Evolutionary conservation across 1,140 invertebrate species (phyloP), one percentile per base, ranked within the genome.

Genomic region (Papilio machaon): DNA sequence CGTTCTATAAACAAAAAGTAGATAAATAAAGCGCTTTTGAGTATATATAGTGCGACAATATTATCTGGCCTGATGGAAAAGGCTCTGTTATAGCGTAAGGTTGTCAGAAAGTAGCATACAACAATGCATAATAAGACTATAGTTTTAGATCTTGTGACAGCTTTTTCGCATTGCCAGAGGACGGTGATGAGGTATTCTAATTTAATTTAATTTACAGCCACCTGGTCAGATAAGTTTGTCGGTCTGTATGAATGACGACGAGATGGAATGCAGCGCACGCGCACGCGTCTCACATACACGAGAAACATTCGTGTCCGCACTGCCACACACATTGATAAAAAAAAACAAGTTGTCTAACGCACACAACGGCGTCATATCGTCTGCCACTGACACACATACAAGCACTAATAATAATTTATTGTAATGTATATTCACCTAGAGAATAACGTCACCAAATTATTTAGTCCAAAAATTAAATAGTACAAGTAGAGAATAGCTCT

Each of bases 191-290:
- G 6, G 17, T 19, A 58, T 58, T 9, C 0, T 19, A 9, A 43
- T 43, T 43, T 6, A 58, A 1, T 58, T 58, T n/a, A 17, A 58
- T 58, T 58, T n/a, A 58, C n/a, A 8, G 8, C 13, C 17, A 58
- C 54, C 54, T 17, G 54, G 54, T 58, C 54, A 58, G 54, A 58
- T 19, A 19, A 58, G 54, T 58, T 58, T 58, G 54, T 58, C 54
- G 54, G 54, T 58, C 54, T 58, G 54, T 91, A 91, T 92, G 91
- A 93, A 93, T 93, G 91, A 89, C 85, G 89, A 90, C 91, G 91
- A 86, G 84, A 43, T 84, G 91, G 91, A 93, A 93, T 92, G 91
- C 84, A 88, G 85, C 90, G 91, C 91, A 93, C 91, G 91, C 91
- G 91, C 91, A 91, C 90, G 91, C 84, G 89, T 85, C 84, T 76